A percentile compares a stretch with the other conserved stretches of the same genome.
phyloP scores from a whole-genome alignment of 2,113 vertebrate genomes.

The Sylvietta virens region DNA sequence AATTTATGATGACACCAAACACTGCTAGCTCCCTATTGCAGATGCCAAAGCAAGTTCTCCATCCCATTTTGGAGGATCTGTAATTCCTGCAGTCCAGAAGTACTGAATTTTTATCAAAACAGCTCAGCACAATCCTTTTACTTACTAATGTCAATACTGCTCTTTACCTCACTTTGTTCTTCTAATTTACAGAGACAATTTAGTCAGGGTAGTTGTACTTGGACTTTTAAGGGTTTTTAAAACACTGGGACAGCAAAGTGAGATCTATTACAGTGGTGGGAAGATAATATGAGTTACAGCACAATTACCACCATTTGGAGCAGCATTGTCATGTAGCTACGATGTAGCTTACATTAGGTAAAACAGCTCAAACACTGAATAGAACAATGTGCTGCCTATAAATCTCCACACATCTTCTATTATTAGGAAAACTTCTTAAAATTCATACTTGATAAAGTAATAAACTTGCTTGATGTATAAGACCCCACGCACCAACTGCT shows the following conservation, averaged over 20 bases:
- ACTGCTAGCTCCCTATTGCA: accelerated
- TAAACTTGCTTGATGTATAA: constrained; percentile 70
- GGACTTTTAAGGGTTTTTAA: constrained; percentile 53
- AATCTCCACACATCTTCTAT: constrained; percentile 53
- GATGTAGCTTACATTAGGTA: constrained; percentile 3
- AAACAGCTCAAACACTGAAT: constrained; percentile 37
- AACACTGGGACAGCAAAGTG: constrained; percentile 27
- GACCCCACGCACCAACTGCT: constrained; percentile 52
- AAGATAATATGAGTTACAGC: constrained; percentile 32
- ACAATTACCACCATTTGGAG: constrained; percentile 1
- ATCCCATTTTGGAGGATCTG: not conserved
- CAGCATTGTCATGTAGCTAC: constrained; percentile 28
- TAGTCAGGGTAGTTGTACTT: constrained; percentile 28
- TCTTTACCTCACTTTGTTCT: constrained; percentile 46
- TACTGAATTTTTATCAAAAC: constrained; percentile 31
- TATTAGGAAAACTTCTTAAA: constrained; percentile 71
- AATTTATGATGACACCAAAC: not conserved
- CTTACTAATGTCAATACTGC: constrained; percentile 34
- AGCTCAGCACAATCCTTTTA: constrained; percentile 7
- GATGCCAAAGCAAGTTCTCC: not conserved
- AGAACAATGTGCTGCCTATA: constrained; percentile 35
- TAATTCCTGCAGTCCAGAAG: not conserved
- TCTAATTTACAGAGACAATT: constrained; percentile 53
- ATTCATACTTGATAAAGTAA: constrained; percentile 72
- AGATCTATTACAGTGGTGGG: constrained; percentile 33